Evolutionary conservation across 1,140 invertebrate genomes (phyloP), one percentile per base, ranked within the genome.

Genomic region (Halotydeus destructor): DNA sequence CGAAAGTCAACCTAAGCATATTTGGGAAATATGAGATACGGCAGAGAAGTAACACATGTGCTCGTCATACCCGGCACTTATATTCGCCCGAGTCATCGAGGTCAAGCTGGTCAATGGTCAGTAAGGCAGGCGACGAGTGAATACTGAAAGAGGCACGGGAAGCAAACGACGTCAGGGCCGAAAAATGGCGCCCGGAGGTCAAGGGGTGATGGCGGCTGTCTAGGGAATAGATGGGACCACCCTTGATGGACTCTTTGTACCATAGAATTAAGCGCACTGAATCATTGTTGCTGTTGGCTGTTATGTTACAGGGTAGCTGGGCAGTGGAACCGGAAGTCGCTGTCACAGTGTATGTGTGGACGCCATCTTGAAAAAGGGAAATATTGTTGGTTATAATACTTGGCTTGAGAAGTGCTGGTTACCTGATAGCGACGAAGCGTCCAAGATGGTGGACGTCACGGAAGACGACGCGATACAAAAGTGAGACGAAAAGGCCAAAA

Each of bases 211-310:
- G 19, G 11, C 44, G 38, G 9, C 38, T 23, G 21, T 45, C 44
- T 9, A 45, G n/a, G 23, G 28, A 34, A 25, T 45, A 45, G 14
- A 45, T 45, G n/a, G 44, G 44, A 11, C 40, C 26, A 22, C 44
- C 44, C 5, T 22, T n/a, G 3, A 45, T 16, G 31, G 30, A 40
- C 25, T 45, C 39, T 27, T 34, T 45, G 25, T 43, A 45, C 44
- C 44, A 45, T 12, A 45, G 31, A 12, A 45, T 33, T 27, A 39
- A 16, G 19, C 38, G 38, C 6, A 39, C 30, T 26, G 38, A 39
- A 39, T 39, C 38, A 39, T 39, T 27, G 11, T 27, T 39, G 16
- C 11, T 27, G 2, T 11, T 12, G n/a, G 11, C 19, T 11, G 38
- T 27, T 16, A 39, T 18, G 23, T 39, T 39, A 16, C 38, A 39